Conservation (phyloP, 2,888 invertebrate species). For the Cryptus viduatorius region DNA sequence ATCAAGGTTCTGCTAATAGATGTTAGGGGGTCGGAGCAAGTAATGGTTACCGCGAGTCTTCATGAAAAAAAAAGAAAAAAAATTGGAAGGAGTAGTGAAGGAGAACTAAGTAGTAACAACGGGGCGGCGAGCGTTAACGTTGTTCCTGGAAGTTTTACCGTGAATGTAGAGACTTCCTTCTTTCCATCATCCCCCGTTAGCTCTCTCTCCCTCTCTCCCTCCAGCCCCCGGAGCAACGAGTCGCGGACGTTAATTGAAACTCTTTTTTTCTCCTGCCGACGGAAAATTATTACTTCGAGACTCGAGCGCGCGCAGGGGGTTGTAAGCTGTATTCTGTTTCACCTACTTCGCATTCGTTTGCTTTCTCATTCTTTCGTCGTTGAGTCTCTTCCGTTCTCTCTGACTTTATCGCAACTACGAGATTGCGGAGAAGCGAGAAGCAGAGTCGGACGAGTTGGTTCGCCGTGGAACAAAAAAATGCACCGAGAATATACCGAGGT, state of each 20-base stretch:
- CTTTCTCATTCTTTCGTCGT: constrained; percentile 27
- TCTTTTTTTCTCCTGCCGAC: constrained; percentile 30
- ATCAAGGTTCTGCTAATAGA: neutral
- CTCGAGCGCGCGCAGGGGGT: neutral
- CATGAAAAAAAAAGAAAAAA: constrained; percentile 3
- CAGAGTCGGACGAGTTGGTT: neutral
- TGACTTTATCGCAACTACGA: neutral
- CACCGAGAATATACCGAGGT: constrained; percentile 13
- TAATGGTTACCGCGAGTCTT: neutral
- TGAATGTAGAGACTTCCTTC: neutral
- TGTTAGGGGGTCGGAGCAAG: neutral
- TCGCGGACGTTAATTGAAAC: constrained; percentile 49
- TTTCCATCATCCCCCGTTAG: constrained; percentile 17
- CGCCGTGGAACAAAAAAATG: neutral
- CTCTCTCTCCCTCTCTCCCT: neutral
- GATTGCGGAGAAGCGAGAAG: neutral
- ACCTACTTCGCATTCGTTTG: constrained; percentile 12
- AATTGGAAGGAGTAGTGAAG: constrained; percentile 21
- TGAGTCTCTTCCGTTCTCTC: constrained; percentile 30
- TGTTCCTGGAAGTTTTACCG: constrained; percentile 2
- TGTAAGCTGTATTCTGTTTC: neutral
- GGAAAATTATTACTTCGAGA: constrained; percentile 51
- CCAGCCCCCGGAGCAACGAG: constrained; percentile 2
- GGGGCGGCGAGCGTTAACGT: constrained; percentile 39
- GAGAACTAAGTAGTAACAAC: constrained; percentile 18